Evolutionary conservation across 2,888 invertebrate species (phyloP).

Genomic region (Stenolophus ochropezus): DNA sequence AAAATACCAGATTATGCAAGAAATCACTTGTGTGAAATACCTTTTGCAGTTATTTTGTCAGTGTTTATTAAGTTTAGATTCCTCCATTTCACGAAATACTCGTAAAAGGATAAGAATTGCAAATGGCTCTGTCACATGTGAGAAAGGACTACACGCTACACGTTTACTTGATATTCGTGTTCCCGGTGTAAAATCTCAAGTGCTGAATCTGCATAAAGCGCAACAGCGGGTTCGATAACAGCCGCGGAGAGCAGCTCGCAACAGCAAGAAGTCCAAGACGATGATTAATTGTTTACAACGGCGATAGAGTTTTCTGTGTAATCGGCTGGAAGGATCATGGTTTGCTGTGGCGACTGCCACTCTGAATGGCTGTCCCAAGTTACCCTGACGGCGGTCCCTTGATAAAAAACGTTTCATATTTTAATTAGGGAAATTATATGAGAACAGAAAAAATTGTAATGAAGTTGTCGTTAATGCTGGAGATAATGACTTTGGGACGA

Average conservation of each 20-base stretch:
- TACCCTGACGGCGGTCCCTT: neutral
- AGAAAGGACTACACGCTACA: too few species aligned
- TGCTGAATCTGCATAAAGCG: neutral
- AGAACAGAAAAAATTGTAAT: conserved; percentile 13
- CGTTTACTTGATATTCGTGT: neutral
- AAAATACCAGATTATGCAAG: too few species aligned
- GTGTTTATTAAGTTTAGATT: too few species aligned
- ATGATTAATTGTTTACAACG: conserved; percentile 43
- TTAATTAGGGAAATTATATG: conserved; percentile 31
- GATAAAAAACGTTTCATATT: conserved; percentile 31
- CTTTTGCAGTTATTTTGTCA: too few species aligned
- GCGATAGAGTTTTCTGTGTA: conserved; percentile 21
- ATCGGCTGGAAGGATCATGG: conserved; percentile 13
- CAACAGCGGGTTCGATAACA: neutral
- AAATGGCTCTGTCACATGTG: too few species aligned
- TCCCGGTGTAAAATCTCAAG: too few species aligned
- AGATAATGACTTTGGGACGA: neutral
- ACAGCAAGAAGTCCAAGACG: conserved; percentile 24
- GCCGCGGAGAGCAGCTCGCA: neutral
- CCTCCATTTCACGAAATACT: too few species aligned
- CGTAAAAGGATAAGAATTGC: too few species aligned
- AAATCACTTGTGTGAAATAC: too few species aligned
- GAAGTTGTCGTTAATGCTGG: conserved; percentile 21
- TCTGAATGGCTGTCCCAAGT: neutral
- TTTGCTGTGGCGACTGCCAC: neutral